Percentiles rank a stretch among this genome's conserved stretches.
Evolutionary conservation across 2,113 vertebrate genomes (phyloP).

Genomic region (Seriola dumerili): DNA sequence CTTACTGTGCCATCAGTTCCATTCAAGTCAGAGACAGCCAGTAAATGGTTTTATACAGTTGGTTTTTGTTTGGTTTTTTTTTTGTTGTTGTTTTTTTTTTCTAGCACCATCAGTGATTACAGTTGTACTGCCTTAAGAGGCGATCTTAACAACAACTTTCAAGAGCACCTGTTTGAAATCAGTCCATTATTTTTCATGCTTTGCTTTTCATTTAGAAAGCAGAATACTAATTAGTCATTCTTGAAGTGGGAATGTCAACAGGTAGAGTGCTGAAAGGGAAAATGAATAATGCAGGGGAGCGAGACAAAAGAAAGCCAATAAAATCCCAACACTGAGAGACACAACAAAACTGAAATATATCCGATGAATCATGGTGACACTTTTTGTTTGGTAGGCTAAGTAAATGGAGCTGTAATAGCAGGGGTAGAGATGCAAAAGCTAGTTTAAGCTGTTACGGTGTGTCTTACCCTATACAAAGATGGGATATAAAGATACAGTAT

Average conservation of each 20-base stretch:
- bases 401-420: background rate
- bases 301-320: background rate
- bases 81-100: background rate
- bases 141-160: conserved; percentile 16
- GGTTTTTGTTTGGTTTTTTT: no score
- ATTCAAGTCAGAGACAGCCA: conserved; percentile 4
- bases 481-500: background rate
- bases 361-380: background rate
- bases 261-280: conserved; percentile 6
- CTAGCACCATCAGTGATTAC: conserved; percentile 23
- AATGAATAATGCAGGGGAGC: background rate
- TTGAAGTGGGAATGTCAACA: conserved; percentile 12
- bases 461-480: background rate
- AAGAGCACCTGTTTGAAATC: conserved; percentile 26
- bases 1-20: conserved; percentile 4
- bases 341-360: background rate
- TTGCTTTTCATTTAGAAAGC: conserved; percentile 9
- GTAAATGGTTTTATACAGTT: background rate
- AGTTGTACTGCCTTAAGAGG: conserved; percentile 14
- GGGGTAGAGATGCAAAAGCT: background rate
- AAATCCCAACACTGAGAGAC: conserved; percentile 12
- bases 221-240: conserved; percentile 9
- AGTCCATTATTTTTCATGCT: background rate
- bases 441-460: background rate
- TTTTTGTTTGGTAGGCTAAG: background rate